A percentile compares a stretch with the other conserved stretches of the same genome.
Conservation (phyloP, 2,113 vertebrate species). For the Zosterops lateralis region DNA sequence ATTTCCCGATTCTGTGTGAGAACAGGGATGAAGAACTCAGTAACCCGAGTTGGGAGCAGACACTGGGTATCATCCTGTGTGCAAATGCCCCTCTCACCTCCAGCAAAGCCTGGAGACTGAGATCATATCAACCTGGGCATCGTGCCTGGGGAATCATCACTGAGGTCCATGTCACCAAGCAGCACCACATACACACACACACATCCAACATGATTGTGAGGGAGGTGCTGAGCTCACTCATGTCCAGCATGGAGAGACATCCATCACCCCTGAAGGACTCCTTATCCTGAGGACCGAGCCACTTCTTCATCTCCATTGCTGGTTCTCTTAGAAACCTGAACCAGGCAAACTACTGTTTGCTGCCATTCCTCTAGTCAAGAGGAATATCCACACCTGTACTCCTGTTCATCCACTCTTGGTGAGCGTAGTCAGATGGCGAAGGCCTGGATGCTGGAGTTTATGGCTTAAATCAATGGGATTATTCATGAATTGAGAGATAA, state of each 20-base stretch:
- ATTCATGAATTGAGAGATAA: slow-evolving; percentile 57
- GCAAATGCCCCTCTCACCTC: neutral
- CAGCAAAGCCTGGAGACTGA: neutral
- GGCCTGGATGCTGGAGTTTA: slow-evolving; percentile 23
- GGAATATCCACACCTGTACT: neutral
- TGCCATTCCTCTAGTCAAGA: neutral
- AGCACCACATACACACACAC: fast-evolving
- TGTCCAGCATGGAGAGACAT: neutral
- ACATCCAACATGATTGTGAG: fast-evolving
- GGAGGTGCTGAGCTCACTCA: neutral
- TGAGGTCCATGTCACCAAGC: neutral
- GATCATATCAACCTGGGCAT: neutral
- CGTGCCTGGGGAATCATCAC: neutral
- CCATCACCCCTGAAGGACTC: neutral
- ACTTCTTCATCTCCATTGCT: neutral
- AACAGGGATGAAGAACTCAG: neutral
- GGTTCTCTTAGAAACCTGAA: neutral
- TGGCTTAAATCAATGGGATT: slow-evolving; percentile 21
- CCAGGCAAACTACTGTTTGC: neutral
- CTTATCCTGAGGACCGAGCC: neutral
- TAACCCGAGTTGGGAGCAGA: neutral
- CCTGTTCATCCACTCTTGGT: neutral
- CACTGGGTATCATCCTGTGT: neutral
- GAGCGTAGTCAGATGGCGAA: neutral
- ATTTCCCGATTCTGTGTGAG: neutral